Base-by-base conservation (phyloP, 2,113 vertebrate species). In the Mohoua ochrocephala region DNA sequence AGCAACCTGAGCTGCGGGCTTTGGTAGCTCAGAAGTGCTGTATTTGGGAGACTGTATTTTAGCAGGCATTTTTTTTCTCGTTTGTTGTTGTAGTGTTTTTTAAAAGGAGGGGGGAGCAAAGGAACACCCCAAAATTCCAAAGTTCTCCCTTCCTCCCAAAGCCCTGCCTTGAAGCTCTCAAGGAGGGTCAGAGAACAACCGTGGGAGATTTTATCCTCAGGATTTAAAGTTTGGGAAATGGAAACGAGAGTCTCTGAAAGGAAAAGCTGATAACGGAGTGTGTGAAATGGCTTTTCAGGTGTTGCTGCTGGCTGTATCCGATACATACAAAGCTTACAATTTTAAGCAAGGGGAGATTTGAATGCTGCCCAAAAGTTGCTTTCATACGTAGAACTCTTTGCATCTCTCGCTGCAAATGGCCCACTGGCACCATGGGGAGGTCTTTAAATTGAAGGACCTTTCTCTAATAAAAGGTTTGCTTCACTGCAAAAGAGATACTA, bases 391-490 rank as follows among this genome's bases (percentile, higher is more conserved):
- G 76, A 89, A 16, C 39, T 41, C 61, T 74, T 87, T 91, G 80
- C 73, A 81, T 95, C 65, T 92, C 47, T 52, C 41, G 27, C 83
- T 86, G 56, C 57, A 93, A 89, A 87, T 50, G 89, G 60, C 57
- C 84, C 42, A 6, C 28, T 67, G 39, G 86, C 87, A 45, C 94
- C 49, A 22, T 31, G 53, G 76, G 73, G 79, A 77, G 71, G 76
- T 57, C 68, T 94, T 91, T 65, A 61, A 75, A 88, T 70, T 26
- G 82, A 84, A 70, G 85, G 75, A 65, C 73, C 84, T 87, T 78
- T 87, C 56, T 86, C 63, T 95, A 81, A 95, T 84, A 56, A 89
- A 95, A 95, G 94, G 73, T 95, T 91, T 83, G 45, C 71, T 83
- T 89, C 49, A 16, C 68, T 71, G 23, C 45, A 86, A 79, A 88